Evolutionary conservation across 2,797 vertebrate species (phyloP).

Genomic region (Anguilla pacifica): DNA sequence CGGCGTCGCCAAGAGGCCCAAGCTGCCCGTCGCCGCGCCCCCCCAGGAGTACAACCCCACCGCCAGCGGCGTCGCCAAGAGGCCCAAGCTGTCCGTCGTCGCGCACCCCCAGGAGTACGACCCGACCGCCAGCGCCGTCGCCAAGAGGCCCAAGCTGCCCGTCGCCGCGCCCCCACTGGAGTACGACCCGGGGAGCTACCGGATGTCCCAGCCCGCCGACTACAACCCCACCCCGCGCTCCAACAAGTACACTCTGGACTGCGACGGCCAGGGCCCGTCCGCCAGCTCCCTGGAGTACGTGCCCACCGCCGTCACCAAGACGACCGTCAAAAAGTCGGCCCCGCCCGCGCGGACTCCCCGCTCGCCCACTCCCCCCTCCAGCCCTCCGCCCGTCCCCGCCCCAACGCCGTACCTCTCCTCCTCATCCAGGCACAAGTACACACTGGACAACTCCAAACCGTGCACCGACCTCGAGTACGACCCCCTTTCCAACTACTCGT

Average conservation of each 20-base stretch:
- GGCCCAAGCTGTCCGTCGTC: constrained; percentile 45
- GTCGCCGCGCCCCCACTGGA: constrained; percentile 67
- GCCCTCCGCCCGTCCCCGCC: constrained; percentile 43
- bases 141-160: constrained; percentile 65
- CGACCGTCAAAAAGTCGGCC: constrained; percentile 66
- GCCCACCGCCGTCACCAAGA: constrained; percentile 77
- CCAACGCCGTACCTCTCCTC: constrained; percentile 36
- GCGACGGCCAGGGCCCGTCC: constrained; percentile 62
- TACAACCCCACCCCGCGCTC: constrained; percentile 88
- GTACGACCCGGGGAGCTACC: constrained; percentile 81
- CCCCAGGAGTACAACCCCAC: constrained; percentile 71
- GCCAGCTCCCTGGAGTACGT: constrained; percentile 85
- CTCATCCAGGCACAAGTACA: constrained; percentile 81
- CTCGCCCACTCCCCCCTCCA: constrained; percentile 55
- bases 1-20: constrained; percentile 64
- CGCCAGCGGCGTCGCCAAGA: background rate
- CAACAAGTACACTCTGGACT: constrained; percentile 88
- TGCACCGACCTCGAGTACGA: constrained; percentile 95
- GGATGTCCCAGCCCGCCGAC: constrained; percentile 65
- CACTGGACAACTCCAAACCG: constrained; percentile 86
- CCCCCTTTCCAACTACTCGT: constrained; percentile 91
- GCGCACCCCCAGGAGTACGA: constrained; percentile 76
- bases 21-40: constrained; percentile 54
- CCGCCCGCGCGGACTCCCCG: constrained; percentile 40
- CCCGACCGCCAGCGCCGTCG: constrained; percentile 61